Evolutionary conservation across 2,888 invertebrate species (phyloP), one percentile per base, ranked within the genome.

Genomic region (Abscondita cerata): DNA sequence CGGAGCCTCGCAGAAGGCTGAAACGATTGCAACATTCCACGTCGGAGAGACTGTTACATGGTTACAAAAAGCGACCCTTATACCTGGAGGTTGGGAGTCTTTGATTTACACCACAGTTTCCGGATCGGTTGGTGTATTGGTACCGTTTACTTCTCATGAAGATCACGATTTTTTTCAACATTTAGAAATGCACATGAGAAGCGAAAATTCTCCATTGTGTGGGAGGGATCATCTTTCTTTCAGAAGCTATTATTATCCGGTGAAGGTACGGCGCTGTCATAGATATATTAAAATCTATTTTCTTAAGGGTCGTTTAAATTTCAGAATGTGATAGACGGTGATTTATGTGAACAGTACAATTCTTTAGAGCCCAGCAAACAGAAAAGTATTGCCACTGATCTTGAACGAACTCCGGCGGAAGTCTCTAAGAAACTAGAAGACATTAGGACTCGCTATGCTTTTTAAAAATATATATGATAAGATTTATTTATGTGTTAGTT

Each of bases 161-260:
- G 98, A 99, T 80, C 97, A 96, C 73, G 99, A 99, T 78, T 98
- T 99, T 80, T 99, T 99, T 83, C 98, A 98, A 78, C 97, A 98
- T 82, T 83, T 99, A 66, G 99, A 99, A 81, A 99, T 99, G 98
- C 98, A 99, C 80, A 96, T 99, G 96, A 85, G 99, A 52, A 94
- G 96, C 67, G 98, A 99, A 80, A 93, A 97, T 81, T 87, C 96
- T 0, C 98, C 99, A 0, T 82, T 99, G 0, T 97, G 98, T 81
- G 99, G 99, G 0, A 85, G 99, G 15, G 99, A 99, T 81, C 99
- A 99, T 80, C 84, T 99, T 20, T 95, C 97, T 0, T 99, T 92
- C 81, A 87, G 99, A 72, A 98, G 98, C 62, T 97, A 96, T 76
- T 98, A 98, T 81, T 98, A 94, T 78, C 97, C 99, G 33, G 94